Percentiles rank a stretch among this genome's conserved stretches.
phyloP scores from a whole-genome alignment of 1,140 invertebrate species.

The Drosophila ohnishii region DNA sequence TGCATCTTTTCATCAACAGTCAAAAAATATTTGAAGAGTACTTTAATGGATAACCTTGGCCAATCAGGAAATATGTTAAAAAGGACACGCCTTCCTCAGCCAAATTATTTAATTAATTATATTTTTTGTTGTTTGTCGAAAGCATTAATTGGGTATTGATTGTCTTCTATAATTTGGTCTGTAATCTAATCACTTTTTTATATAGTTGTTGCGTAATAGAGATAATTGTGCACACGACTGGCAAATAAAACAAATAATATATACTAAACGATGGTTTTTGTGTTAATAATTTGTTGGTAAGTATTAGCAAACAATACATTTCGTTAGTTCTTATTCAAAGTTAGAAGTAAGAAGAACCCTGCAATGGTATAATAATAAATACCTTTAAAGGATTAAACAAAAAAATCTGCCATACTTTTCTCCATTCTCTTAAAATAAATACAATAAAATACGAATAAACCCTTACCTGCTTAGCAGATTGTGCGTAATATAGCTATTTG shows the following conservation, averaged over 20 bases:
- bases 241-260: not conserved
- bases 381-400: not conserved
- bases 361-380: too few relatives aligned
- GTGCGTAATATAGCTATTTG: slow-evolving; percentile 46
- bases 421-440: not conserved
- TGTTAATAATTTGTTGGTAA: not conserved
- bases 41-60: too few relatives aligned
- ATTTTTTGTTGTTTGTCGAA: not conserved
- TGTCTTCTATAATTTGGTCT: not conserved
- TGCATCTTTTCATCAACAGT: too few relatives aligned
- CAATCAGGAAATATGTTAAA: not conserved
- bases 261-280: not conserved
- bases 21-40: too few relatives aligned
- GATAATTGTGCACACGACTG: slow-evolving; percentile 24
- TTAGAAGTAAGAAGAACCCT: not conserved
- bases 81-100: too few relatives aligned
- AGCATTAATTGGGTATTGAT: not conserved
- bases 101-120: not conserved
- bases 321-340: too few relatives aligned
- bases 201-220: not conserved
- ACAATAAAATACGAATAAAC: not conserved
- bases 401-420: not conserved
- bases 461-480: slow-evolving; percentile 9
- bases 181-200: slow-evolving; percentile 17
- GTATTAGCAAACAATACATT: not conserved